These are phyloP conservation scores for Acanthornis magna DNA, from an alignment of 2,797 vertebrate species.

Conservation along the genomic window DNA sequence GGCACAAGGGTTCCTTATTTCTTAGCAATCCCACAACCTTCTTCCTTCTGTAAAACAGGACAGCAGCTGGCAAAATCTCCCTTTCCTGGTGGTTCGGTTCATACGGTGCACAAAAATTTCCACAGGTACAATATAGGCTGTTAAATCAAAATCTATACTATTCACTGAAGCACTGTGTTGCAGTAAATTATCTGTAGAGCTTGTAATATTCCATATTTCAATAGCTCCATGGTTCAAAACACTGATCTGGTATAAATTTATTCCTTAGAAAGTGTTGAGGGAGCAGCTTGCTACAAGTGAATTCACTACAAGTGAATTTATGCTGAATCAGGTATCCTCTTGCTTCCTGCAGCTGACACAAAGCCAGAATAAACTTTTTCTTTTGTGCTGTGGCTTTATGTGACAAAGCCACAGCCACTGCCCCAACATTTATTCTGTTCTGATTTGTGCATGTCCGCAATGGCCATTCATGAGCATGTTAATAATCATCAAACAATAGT, in stretches of 20 bases:
- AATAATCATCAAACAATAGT: neutral
- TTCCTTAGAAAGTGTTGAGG: neutral
- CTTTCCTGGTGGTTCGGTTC: neutral
- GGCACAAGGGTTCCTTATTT: neutral
- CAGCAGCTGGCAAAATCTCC: neutral
- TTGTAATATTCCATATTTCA: neutral
- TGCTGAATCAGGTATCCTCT: neutral
- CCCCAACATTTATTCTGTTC: neutral
- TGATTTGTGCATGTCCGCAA: neutral
- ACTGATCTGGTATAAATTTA: neutral
- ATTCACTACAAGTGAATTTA: neutral
- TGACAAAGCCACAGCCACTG: neutral
- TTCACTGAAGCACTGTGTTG: neutral
- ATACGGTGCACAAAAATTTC: neutral
- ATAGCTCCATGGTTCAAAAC: neutral
- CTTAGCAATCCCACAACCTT: neutral
- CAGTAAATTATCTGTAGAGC: neutral
- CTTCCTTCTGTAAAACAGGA: neutral
- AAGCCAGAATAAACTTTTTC: neutral
- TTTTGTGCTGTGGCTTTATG: neutral
- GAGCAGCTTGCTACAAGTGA: neutral
- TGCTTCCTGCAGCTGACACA: neutral
- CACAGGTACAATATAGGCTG: neutral
- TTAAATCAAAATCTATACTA: neutral
- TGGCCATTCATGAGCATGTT: neutral